phyloP scores from a whole-genome alignment of 2,113 vertebrate species.

The Platichthys flesus region DNA sequence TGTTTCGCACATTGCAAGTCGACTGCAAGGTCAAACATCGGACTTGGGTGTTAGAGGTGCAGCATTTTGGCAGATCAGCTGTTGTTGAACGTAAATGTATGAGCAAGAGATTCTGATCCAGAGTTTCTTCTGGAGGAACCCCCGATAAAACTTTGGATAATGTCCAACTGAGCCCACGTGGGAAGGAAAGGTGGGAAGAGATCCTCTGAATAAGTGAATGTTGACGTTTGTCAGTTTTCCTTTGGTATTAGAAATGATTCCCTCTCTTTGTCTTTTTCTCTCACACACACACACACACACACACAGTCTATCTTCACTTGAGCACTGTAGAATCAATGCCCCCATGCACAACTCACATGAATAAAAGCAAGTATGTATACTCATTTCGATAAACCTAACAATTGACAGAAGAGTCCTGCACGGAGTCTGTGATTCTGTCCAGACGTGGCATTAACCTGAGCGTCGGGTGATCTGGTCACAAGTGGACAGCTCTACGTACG shows the following conservation, averaged over 20 bases:
- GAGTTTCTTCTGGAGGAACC: too few relatives aligned
- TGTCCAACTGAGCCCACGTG: too few relatives aligned
- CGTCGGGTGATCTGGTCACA: not conserved
- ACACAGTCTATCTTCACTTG: not conserved
- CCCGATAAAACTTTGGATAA: too few relatives aligned
- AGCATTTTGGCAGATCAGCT: not conserved
- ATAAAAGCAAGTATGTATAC: not conserved
- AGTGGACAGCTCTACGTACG: not conserved
- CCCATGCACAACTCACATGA: not conserved
- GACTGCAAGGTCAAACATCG: not conserved
- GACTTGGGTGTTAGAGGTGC: not conserved
- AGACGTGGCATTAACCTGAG: not conserved
- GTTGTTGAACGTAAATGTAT: not conserved
- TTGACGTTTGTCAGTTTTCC: too few relatives aligned
- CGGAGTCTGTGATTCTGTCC: not conserved
- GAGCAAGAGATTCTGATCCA: too few relatives aligned
- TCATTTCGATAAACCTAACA: not conserved
- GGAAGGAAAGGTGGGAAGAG: not conserved
- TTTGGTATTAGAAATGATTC: not conserved
- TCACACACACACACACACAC: not conserved
- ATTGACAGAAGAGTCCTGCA: not conserved
- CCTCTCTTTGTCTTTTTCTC: not conserved
- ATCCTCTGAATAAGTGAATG: not conserved
- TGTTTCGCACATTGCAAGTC: not conserved
- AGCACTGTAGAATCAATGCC: not conserved